These are phyloP conservation scores for Falco novaeseelandiae DNA, from an alignment of 2,797 vertebrate genomes.

Conservation along the genomic window DNA sequence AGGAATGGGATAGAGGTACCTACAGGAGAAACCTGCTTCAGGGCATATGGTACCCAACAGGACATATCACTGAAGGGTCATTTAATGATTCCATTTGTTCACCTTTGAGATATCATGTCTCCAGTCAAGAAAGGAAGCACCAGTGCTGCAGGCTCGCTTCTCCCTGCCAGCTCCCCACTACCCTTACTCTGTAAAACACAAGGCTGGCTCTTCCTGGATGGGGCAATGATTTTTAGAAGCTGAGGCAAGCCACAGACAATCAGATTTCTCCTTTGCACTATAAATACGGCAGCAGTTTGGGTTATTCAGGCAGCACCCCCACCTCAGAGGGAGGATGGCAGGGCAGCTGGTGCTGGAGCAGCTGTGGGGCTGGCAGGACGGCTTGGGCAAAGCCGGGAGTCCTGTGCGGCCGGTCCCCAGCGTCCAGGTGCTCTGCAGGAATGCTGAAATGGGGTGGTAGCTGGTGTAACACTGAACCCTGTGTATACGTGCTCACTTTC, in stretches of 20 bases:
- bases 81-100: neutral
- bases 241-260: neutral
- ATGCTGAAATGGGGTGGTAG: neutral
- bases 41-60: no score
- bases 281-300: neutral
- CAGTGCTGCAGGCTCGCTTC: neutral
- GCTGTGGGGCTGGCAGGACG: fast-evolving
- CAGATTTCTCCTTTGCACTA: neutral
- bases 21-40: neutral
- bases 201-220: neutral
- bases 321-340: neutral
- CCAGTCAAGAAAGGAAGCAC: neutral
- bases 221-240: neutral
- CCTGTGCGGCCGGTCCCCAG: fast-evolving
- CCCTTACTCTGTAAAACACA: neutral
- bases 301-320: neutral
- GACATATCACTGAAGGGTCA: neutral
- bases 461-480: neutral
- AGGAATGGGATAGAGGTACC: neutral
- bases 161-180: neutral
- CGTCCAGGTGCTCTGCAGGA: neutral
- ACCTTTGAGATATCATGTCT: neutral
- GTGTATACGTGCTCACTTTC: neutral
- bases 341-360: neutral
- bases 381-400: no score